Evolutionary conservation across 2,888 invertebrate genomes (phyloP).

Genomic region (Luperina nickerlii): DNA sequence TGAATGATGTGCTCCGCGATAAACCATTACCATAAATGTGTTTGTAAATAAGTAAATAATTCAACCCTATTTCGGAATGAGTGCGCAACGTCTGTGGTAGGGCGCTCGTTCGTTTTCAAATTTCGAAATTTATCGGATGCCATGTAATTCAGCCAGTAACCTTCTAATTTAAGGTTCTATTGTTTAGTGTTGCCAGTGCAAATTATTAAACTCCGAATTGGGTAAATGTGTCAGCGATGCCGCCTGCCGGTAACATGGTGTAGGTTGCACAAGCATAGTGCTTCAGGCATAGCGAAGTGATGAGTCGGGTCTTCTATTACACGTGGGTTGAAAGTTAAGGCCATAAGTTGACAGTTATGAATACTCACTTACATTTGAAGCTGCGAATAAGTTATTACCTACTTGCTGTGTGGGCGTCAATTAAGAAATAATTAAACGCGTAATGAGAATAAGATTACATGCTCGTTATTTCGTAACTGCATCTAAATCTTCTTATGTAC

Average conservation of each 20-base stretch:
- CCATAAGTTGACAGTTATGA: conserved; percentile 83
- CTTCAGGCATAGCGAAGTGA: conserved; percentile 81
- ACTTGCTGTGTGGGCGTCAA: conserved; percentile 66
- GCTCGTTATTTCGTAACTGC: conserved; percentile 63
- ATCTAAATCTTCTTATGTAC: conserved; percentile 63
- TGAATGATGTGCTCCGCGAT: conserved; percentile 60
- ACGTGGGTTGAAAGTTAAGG: conserved; percentile 87
- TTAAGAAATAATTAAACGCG: conserved; percentile 70
- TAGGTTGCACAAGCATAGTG: conserved; percentile 84
- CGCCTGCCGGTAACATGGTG: conserved; percentile 70
- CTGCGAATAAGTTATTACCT: conserved; percentile 76
- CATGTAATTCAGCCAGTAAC: conserved; percentile 76
- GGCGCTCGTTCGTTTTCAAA: conserved; percentile 63
- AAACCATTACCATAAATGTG: conserved; percentile 51
- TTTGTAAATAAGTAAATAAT: conserved; percentile 60
- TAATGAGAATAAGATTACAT: conserved; percentile 58
- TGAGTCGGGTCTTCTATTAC: conserved; percentile 78
- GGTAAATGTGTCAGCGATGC: conserved; percentile 84
- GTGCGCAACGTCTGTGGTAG: conserved; percentile 49
- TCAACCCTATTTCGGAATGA: conserved; percentile 61
- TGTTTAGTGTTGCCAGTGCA: conserved; percentile 82
- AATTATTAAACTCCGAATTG: conserved; percentile 84
- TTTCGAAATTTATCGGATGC: conserved; percentile 77
- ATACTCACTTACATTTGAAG: conserved; percentile 77
- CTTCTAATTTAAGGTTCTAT: conserved; percentile 84